A percentile compares a stretch with the other conserved stretches of the same genome.
phyloP scores from a whole-genome alignment of 92 coral and sea anemone genomes.

The Galaxea fascicularis region DNA sequence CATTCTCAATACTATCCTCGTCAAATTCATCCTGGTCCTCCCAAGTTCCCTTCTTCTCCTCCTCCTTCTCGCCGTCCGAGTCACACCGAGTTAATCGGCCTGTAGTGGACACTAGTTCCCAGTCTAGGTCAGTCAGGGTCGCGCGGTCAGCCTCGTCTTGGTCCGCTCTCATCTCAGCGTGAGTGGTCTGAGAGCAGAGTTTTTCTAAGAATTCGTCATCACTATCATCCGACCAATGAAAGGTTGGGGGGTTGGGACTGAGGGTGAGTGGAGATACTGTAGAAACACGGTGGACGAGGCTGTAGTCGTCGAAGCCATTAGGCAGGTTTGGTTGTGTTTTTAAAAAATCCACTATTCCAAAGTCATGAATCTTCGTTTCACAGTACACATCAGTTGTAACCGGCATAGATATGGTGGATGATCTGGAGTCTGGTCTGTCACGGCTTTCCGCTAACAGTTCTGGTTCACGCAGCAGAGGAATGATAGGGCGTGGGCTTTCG shows the following conservation, averaged over 20 bases:
- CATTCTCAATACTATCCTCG: conserved; percentile 87
- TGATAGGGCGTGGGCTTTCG: conserved; percentile 29
- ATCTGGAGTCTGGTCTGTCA: conserved; percentile 4
- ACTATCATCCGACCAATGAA: conserved; percentile 89
- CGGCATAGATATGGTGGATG: conserved; percentile 14
- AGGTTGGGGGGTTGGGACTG: conserved; percentile 81
- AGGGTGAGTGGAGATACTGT: conserved; percentile 84
- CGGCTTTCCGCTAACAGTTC: conserved; percentile 1
- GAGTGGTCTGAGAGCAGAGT: conserved; percentile 39
- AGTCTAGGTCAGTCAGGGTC: conserved; percentile 87
- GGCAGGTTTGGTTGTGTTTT: conserved; percentile 71
- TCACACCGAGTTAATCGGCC: conserved; percentile 87
- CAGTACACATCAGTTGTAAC: conserved; percentile 18
- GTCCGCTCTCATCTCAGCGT: conserved; percentile 68
- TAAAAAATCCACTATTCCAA: conserved; percentile 83
- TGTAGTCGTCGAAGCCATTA: conserved; percentile 67
- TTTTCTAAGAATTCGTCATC: conserved; percentile 81
- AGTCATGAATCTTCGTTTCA: conserved; percentile 70
- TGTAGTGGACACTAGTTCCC: conserved; percentile 97
- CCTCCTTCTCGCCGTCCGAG: conserved; percentile 53
- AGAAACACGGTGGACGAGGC: conserved; percentile 81
- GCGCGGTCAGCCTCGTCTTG: conserved; percentile 92
- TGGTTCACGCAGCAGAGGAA: conserved; percentile 77
- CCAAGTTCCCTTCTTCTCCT: conserved; percentile 39
- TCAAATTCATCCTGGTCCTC: conserved; percentile 44